Evolutionary conservation across 2,888 invertebrate species (phyloP).

Genomic region (Lasioglossum vierecki): DNA sequence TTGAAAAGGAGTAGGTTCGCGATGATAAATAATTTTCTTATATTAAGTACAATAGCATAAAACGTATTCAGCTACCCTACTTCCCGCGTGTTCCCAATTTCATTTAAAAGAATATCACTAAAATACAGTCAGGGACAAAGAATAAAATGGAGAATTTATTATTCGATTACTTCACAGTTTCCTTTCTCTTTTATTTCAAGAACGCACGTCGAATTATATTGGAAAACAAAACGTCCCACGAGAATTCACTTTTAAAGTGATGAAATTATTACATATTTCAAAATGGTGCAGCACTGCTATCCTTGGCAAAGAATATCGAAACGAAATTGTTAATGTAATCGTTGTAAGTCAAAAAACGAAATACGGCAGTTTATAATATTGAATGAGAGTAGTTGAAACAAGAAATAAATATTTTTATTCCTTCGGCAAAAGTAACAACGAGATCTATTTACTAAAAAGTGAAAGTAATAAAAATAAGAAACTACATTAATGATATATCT

Average conservation of each 20-base stretch:
- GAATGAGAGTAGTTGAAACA: not conserved
- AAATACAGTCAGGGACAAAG: slow-evolving; percentile 7
- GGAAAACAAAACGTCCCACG: not conserved
- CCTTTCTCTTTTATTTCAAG: slow-evolving; percentile 10
- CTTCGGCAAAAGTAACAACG: not conserved
- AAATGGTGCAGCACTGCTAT: not conserved
- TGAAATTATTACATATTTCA: not conserved
- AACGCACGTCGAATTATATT: not conserved
- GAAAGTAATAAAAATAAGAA: not conserved
- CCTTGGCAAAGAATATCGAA: not conserved
- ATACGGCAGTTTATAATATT: not conserved
- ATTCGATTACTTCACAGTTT: slow-evolving; percentile 3
- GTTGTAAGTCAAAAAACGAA: not conserved
- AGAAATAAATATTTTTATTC: not conserved
- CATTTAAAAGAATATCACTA: not conserved
- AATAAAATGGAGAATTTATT: not conserved
- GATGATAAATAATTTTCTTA: not conserved
- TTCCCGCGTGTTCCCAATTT: not conserved
- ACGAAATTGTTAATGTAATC: not conserved
- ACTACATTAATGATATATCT: not conserved
- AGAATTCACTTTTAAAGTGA: not conserved
- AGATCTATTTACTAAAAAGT: not conserved
- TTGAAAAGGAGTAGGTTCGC: not conserved
- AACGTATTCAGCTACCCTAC: not conserved
- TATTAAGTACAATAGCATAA: not conserved